phyloP scores from a whole-genome alignment of 2,113 vertebrate genomes.

The Notothenia coriiceps region DNA sequence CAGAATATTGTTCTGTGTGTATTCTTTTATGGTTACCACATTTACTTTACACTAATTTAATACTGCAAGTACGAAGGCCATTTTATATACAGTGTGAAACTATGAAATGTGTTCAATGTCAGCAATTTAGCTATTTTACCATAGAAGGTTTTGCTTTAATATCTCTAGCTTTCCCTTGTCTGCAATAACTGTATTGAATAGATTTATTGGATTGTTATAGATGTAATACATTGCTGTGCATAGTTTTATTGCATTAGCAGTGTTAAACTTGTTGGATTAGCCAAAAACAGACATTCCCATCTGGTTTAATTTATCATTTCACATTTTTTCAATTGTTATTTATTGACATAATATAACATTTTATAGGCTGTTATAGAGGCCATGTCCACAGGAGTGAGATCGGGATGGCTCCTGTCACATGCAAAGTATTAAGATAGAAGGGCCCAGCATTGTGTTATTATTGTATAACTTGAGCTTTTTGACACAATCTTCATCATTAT shows the following conservation, averaged over 20 bases:
- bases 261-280: neutral
- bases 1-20: neutral
- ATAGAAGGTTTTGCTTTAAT: neutral
- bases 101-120: neutral
- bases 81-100: neutral
- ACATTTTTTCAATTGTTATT: neutral
- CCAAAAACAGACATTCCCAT: neutral
- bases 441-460: neutral
- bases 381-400: too few relatives aligned
- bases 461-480: slow-evolving; percentile 5
- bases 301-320: neutral
- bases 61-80: neutral
- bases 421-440: neutral
- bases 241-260: neutral
- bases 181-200: neutral
- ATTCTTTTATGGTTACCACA: slow-evolving; percentile 19
- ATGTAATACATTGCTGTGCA: neutral
- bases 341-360: neutral
- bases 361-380: neutral
- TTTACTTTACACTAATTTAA: slow-evolving; percentile 11
- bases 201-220: neutral
- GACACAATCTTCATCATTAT: too few relatives aligned
- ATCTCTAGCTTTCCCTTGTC: neutral
- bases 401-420: neutral
- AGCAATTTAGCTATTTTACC: neutral